Conservation (phyloP, 1,140 invertebrate species). For the Tetragnatha versicolor region DNA sequence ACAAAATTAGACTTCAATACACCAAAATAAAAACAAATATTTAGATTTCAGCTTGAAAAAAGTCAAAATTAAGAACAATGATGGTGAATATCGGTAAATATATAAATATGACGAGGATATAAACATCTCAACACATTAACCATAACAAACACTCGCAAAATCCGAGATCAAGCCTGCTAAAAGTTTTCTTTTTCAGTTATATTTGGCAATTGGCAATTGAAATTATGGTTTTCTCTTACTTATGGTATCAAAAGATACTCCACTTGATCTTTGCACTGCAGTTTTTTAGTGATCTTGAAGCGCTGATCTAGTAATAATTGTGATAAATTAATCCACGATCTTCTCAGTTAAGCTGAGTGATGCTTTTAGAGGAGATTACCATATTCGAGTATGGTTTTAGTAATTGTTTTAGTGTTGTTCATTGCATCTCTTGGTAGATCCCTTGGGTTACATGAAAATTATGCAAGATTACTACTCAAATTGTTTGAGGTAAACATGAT, state of each 20-base stretch:
- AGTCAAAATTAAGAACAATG: too few relatives aligned
- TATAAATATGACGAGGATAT: too few relatives aligned
- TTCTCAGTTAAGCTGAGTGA: too few relatives aligned
- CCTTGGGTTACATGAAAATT: conserved; percentile 37
- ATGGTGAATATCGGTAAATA: too few relatives aligned
- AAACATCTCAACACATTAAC: too few relatives aligned
- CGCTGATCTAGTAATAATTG: conserved; percentile 3
- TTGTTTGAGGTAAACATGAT: conserved; percentile 34
- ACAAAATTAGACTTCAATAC: too few relatives aligned
- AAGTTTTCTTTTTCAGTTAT: too few relatives aligned
- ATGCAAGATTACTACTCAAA: conserved; percentile 38
- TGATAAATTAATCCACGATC: conserved; percentile 14
- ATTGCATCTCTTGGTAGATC: conserved; percentile 39
- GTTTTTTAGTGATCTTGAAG: not conserved
- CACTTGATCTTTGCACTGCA: conserved; percentile 6
- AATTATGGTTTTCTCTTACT: conserved; percentile 9
- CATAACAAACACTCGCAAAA: too few relatives aligned
- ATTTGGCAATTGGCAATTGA: too few relatives aligned
- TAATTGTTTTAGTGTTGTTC: conserved; percentile 42
- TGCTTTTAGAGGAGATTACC: not conserved
- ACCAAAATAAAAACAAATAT: too few relatives aligned
- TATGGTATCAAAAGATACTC: not conserved
- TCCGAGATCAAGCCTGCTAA: too few relatives aligned
- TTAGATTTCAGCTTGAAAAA: too few relatives aligned
- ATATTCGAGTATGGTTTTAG: conserved; percentile 33